Base-by-base conservation (phyloP, 2,888 invertebrate genomes). In the Eristalis pertinax region DNA sequence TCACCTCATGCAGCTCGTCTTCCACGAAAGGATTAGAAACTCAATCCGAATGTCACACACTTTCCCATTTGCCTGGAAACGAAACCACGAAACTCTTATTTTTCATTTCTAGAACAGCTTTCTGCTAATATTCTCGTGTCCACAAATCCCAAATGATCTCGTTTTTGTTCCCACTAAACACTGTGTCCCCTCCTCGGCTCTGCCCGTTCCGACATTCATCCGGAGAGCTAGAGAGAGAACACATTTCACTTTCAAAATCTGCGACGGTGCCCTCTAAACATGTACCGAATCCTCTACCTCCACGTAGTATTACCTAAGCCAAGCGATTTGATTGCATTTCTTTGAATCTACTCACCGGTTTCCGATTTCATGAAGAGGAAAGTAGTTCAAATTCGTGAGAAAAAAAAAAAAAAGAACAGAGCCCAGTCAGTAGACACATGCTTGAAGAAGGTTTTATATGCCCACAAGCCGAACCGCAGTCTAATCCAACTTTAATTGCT, bases 311-410 rank as follows among this genome's bases (percentile, higher is more conserved):
- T 43, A 73, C 43, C 56, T 32, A 64, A 43, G 50, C 38, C 8
- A 1, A 19, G 50, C 50, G 50, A 19, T 67, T 72, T 60, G 11
- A 26, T 26, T 62, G 56, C 19, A 58, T 65, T 70, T 70, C 75
- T 41, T 41, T 63, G 41, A 75, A 72, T 72, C 62, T 56, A 70
- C 67, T 58, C 75, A 58, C 67, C 70, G 41, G 68, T 76, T 60
- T 76, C 75, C 10, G 62, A 64, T 81, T 64, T 77, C 83, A 65
- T 70, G 56, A 82, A 74, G 60, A 83, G 83, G 73, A 86, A 86
- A 86, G 69, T 77, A 78, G 70, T 86, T 74, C 64, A 78, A 50
- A 74, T 85, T 77, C 76, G 85, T 85, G 85, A 77, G 82, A 85
- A 84, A 82, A 85, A 50, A 75, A 73, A 72, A 26, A 4, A 26